Conservation (phyloP, 53 echinoderm and acorn worm genomes). For the Patiria pectinifera region DNA sequence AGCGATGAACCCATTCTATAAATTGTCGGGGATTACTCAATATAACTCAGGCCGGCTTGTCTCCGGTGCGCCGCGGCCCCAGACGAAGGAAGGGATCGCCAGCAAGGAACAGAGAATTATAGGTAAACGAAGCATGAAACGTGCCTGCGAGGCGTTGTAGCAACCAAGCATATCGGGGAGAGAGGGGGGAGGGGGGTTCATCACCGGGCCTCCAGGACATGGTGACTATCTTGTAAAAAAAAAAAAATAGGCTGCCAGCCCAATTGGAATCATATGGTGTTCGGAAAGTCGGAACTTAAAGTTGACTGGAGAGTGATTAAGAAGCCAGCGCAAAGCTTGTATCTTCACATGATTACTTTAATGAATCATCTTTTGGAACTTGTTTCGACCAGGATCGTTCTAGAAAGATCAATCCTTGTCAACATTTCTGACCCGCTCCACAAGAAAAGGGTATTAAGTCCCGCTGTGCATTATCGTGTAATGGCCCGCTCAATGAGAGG, state of each 20-base stretch:
- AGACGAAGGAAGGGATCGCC: conserved; percentile 27
- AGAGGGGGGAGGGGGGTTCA: conserved; percentile 20
- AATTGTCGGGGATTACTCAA: conserved; percentile 54
- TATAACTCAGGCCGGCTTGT: conserved; percentile 28
- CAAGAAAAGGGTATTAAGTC: too few relatives aligned
- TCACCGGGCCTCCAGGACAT: conserved; percentile 40
- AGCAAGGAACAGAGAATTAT: conserved; percentile 59
- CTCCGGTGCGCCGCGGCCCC: conserved; percentile 42
- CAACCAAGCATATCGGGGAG: conserved; percentile 50
- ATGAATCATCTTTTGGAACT: background rate
- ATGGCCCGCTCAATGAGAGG: too few relatives aligned
- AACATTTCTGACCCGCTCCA: too few relatives aligned
- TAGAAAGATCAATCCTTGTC: too few relatives aligned
- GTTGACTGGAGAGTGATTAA: conserved; percentile 23
- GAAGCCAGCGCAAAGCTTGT: background rate
- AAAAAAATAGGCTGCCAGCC: conserved; percentile 44
- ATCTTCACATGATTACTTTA: background rate
- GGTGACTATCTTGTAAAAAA: conserved; percentile 44
- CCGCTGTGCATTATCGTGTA: too few relatives aligned
- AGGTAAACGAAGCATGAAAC: conserved; percentile 62
- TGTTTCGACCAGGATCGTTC: too few relatives aligned
- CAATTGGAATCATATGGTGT: conserved; percentile 57
- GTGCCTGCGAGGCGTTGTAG: conserved; percentile 57
- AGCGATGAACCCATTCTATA: background rate
- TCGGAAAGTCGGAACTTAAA: conserved; percentile 8